Base-by-base conservation (phyloP, 2,113 vertebrate species). In the Aviceda subcristata region DNA sequence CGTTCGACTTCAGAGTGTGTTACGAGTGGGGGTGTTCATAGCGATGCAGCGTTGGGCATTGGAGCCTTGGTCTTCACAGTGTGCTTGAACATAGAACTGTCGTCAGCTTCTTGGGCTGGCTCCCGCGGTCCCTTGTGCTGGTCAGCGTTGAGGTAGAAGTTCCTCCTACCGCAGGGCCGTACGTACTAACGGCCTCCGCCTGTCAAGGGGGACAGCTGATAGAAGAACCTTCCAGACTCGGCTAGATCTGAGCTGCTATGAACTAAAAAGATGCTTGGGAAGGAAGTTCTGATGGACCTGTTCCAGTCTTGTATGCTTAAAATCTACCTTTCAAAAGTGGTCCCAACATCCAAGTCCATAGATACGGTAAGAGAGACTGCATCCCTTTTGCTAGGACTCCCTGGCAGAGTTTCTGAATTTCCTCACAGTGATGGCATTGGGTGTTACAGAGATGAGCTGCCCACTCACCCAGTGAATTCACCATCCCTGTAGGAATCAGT, bases 131-230 rank as follows among this genome's bases (percentile, higher is more conserved):
- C 21, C 46, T 34, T 3, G 1, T 14, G 43, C 38, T 36, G 51
- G 27, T 46, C 12, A 3, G 24, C 2, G 1, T 5, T 46, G 7
- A 6, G 45, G n/a, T 27, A 0, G 0, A 15, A 32, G 30, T 9
- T 29, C 2, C 23, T 63, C 18, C 21, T 7, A 0, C 0, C 3
- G 19, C 3, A 3, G 23, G 29, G n/a, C 84, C 48, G 29, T 8
- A 3, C 1, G 9, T 21, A 8, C 19, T 15, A 6, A 20, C 12
- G 0, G 1, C 45, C 5, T n/a, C 36, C 0, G 7, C n/a, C 18
- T 8, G 7, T 8, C 12, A 6, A 21, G 27, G 20, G 16, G 8
- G 5, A 10, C 24, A 39, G 38, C 39, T 72, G 19, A 8, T 15
- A 11, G 19, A 26, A 62, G 11, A 39, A 26, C 20, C 51, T 66